These are phyloP conservation scores for Poecilia gillii DNA, from an alignment of 2,797 vertebrate species.

Conservation along the genomic window DNA sequence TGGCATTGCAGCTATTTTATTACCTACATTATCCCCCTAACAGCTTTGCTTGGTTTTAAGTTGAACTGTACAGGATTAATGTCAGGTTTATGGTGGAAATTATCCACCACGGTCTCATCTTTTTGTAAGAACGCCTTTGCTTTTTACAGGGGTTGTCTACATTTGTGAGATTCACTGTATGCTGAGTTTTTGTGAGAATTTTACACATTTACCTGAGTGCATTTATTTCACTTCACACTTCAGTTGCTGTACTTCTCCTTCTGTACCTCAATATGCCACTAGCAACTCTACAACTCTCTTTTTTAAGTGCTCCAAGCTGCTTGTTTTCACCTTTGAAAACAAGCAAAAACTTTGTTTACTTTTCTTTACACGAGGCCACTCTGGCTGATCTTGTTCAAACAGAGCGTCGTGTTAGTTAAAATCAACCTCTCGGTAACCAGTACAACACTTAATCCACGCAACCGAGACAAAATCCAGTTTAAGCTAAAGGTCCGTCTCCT, in stretches of 20 bases:
- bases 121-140: neutral
- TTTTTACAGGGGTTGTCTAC: neutral
- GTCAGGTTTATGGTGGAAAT: neutral
- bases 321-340: constrained; percentile 5
- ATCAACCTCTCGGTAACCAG: constrained; percentile 49
- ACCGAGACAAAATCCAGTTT: constrained; percentile 30
- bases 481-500: constrained; percentile 29
- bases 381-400: neutral
- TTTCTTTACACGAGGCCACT: neutral
- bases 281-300: neutral
- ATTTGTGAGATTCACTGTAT: neutral
- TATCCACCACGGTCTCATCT: neutral
- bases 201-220: neutral
- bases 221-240: neutral
- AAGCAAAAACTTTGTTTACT: too few relatives aligned
- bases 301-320: neutral
- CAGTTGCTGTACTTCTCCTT: neutral
- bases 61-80: neutral
- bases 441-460: constrained; percentile 55
- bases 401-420: constrained; percentile 53
- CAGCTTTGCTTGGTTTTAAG: neutral
- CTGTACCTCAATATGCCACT: neutral
- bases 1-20: neutral
- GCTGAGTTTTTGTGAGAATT: neutral
- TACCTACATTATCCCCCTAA: neutral